These are phyloP conservation scores for Scaptodrosophila latifasciaeformis DNA, from an alignment of 2,888 invertebrate genomes.

Conservation along the genomic window DNA sequence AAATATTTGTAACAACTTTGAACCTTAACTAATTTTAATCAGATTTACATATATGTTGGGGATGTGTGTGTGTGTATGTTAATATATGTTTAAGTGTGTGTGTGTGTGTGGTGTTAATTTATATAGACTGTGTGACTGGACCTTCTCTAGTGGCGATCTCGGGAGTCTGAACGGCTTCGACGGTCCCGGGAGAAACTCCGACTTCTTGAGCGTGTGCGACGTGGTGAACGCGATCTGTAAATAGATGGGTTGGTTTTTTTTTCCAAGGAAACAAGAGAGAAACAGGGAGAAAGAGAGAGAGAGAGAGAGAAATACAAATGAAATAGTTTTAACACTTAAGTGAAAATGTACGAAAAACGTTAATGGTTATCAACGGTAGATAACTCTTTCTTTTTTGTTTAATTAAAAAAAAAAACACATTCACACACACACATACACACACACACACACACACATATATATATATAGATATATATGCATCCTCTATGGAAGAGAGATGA, in stretches of 20 bases:
- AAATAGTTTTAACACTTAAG: constrained; percentile 38
- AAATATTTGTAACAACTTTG: constrained; percentile 30
- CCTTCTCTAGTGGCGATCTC: constrained; percentile 77
- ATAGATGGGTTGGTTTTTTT: constrained; percentile 30
- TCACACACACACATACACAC: too few relatives aligned
- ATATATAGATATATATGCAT: background rate
- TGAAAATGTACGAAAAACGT: background rate
- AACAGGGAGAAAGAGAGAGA: constrained; percentile 29
- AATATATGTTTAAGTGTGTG: background rate
- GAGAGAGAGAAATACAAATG: constrained; percentile 47
- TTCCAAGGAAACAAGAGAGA: constrained; percentile 8
- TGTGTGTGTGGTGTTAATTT: background rate
- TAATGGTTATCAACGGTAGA: constrained; percentile 1
- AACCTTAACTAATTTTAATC: too few relatives aligned
- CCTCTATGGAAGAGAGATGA: background rate
- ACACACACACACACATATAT: too few relatives aligned
- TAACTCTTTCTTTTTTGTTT: constrained; percentile 10
- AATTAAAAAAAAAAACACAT: too few relatives aligned
- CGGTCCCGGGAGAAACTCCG: constrained; percentile 78
- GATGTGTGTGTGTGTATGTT: background rate
- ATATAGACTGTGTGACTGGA: background rate
- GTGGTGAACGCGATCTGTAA: constrained; percentile 74
- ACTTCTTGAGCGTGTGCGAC: constrained; percentile 75
- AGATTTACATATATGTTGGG: background rate
- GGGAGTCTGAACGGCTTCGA: constrained; percentile 78